A percentile compares a stretch with the other conserved stretches of the same genome.
Evolutionary conservation across 2,888 invertebrate species (phyloP).

Genomic region (Tachina grossa): DNA sequence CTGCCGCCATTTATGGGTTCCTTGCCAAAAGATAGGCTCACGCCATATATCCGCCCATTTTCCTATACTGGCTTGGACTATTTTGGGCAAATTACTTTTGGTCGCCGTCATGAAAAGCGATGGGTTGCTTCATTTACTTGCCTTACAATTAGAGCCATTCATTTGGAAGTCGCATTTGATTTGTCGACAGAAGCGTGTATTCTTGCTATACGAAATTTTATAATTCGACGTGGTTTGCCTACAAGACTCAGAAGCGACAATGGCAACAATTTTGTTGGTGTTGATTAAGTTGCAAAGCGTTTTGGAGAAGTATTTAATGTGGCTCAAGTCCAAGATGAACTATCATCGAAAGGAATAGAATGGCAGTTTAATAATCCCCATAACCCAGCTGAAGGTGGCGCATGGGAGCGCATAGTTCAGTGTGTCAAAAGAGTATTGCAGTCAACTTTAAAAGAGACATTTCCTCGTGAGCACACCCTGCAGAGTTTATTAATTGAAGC

Average conservation of each 20-base stretch:
- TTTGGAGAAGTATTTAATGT: background rate
- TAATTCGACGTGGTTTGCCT: slow-evolving; percentile 25
- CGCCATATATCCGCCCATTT: slow-evolving; percentile 69
- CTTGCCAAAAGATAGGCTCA: slow-evolving; percentile 63
- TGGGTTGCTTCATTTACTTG: slow-evolving; percentile 62
- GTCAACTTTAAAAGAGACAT: too few relatives aligned
- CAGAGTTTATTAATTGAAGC: too few relatives aligned
- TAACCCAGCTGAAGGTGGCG: background rate
- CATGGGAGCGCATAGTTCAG: too few relatives aligned
- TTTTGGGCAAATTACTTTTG: slow-evolving; percentile 69
- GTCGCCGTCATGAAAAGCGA: slow-evolving; percentile 58
- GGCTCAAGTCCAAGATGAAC: background rate
- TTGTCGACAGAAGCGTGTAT: slow-evolving; percentile 71
- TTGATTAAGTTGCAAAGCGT: background rate
- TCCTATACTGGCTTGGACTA: slow-evolving; percentile 72
- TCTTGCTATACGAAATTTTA: slow-evolving; percentile 68
- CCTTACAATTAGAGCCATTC: slow-evolving; percentile 48
- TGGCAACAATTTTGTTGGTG: slow-evolving; percentile 4
- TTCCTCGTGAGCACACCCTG: too few relatives aligned
- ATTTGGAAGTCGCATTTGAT: slow-evolving; percentile 59
- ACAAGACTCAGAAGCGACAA: background rate
- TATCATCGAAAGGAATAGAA: background rate
- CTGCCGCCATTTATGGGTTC: slow-evolving; percentile 65
- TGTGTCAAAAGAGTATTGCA: too few relatives aligned
- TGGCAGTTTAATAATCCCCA: background rate